A percentile compares a stretch with the other conserved stretches of the same genome.
Conservation (phyloP, 2,888 invertebrate genomes). For the Lacanobia wlatinum region DNA sequence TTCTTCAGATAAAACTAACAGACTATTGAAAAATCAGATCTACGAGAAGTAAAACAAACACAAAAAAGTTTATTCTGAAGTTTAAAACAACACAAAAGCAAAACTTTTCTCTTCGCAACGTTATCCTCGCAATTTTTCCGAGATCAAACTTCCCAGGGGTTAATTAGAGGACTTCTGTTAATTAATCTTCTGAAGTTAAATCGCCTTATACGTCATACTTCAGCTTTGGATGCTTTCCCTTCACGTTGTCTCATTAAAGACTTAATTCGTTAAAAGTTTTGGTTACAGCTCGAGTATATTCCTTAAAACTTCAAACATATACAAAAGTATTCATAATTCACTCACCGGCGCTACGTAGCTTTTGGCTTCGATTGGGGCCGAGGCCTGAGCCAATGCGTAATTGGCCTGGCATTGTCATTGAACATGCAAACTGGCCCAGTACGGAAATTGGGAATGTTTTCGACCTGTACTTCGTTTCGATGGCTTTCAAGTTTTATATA, state of each 20-base stretch:
- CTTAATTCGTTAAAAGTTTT: conserved; percentile 4
- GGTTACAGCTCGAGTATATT: neutral
- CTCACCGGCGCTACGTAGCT: too few species aligned
- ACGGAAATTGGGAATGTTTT: too few species aligned
- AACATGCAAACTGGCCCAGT: too few species aligned
- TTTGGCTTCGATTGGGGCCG: too few species aligned
- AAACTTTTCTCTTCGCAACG: neutral
- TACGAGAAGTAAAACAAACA: neutral
- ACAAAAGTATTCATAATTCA: too few species aligned
- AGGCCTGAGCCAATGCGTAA: too few species aligned
- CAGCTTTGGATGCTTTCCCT: neutral
- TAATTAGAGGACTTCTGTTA: conserved; percentile 45
- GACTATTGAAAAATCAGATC: too few species aligned
- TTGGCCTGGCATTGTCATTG: too few species aligned
- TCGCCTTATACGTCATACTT: conserved; percentile 6
- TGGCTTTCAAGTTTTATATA: too few species aligned
- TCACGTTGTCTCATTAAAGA: conserved; percentile 21
- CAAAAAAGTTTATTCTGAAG: neutral
- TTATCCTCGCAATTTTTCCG: conserved; percentile 9
- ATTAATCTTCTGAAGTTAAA: conserved; percentile 46
- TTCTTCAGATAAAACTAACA: too few species aligned
- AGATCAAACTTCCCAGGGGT: conserved; percentile 30
- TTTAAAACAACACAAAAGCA: conserved; percentile 2
- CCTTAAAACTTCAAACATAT: neutral
- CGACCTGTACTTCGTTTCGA: too few species aligned